phyloP scores from a whole-genome alignment of 2,888 invertebrate species.

The Lasioglossum lativentre region DNA sequence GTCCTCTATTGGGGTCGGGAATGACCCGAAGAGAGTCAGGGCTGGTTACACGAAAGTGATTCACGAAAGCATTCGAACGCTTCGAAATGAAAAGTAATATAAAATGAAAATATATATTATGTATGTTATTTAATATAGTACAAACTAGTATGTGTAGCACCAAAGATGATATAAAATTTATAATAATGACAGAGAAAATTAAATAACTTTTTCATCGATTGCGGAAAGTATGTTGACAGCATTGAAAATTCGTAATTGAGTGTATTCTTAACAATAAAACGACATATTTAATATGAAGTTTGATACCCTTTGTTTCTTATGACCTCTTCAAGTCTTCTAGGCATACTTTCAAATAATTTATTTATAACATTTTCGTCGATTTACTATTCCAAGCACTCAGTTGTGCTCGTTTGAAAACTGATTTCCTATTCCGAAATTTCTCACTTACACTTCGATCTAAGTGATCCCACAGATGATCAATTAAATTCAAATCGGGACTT shows the following conservation, averaged over 20 bases:
- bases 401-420: neutral
- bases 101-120: too few species aligned
- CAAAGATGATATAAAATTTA: too few species aligned
- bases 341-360: neutral
- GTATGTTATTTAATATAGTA: too few species aligned
- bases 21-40: too few species aligned
- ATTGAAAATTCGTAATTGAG: neutral
- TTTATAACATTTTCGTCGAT: neutral
- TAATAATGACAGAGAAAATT: too few species aligned
- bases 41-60: too few species aligned
- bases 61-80: too few species aligned
- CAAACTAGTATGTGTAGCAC: too few species aligned
- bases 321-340: neutral
- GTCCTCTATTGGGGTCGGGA: too few species aligned
- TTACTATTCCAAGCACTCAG: neutral
- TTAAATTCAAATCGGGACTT: neutral
- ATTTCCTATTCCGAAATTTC: neutral
- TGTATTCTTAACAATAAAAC: neutral
- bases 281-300: neutral
- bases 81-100: too few species aligned
- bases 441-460: neutral
- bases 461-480: neutral
- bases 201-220: neutral
- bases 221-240: conserved; percentile 10
- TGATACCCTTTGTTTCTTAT: neutral